Evolutionary conservation across 2,797 vertebrate genomes (phyloP).

Genomic region (Rhynchonycteris naso): DNA sequence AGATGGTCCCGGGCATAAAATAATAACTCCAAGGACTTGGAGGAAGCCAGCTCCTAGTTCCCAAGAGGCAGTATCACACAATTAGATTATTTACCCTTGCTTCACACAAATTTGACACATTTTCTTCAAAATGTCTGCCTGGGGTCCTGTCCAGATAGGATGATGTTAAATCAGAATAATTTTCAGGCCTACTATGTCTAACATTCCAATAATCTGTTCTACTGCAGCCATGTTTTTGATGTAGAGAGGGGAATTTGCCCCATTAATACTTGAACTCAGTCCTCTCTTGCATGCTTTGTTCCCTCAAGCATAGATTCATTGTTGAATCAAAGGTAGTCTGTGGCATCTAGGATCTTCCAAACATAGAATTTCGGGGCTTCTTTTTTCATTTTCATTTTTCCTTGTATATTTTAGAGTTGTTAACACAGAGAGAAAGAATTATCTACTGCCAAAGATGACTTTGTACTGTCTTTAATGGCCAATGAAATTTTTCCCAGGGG

Average conservation of each 20-base stretch:
- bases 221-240: not conserved
- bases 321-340: not conserved
- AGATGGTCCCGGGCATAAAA: fast-evolving
- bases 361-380: not conserved
- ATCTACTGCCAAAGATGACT: not conserved
- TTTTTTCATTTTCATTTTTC: not conserved
- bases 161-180: not conserved
- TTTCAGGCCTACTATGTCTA: not conserved
- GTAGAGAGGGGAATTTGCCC: not conserved
- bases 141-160: slow-evolving; percentile 34
- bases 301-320: not conserved
- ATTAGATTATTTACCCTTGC: not conserved
- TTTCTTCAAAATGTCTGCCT: not conserved
- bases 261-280: not conserved
- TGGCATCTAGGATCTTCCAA: not conserved
- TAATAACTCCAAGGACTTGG: slow-evolving; percentile 2
- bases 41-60: not conserved
- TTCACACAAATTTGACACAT: not conserved
- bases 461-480: not conserved
- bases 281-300: not conserved
- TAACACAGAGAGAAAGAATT: not conserved
- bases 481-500: not conserved
- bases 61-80: not conserved
- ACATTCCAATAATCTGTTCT: not conserved
- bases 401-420: not conserved